Evolutionary conservation across 2,888 invertebrate species (phyloP).

Genomic region (Anticlea derivata): DNA sequence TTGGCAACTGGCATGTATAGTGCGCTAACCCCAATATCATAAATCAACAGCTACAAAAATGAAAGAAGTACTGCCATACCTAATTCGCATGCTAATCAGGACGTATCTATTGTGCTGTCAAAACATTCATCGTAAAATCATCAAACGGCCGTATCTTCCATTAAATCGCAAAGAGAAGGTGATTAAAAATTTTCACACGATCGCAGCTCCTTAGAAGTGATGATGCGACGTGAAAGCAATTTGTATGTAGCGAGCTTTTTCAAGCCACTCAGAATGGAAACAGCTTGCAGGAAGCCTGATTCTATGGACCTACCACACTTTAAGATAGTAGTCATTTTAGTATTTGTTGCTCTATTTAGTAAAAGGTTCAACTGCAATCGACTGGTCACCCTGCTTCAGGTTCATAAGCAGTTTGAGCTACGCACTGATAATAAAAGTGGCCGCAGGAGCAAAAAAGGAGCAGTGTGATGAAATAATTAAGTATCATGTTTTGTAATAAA

Average conservation of each 20-base stretch:
- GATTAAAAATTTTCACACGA: slow-evolving; percentile 64
- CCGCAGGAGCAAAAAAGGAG: too few species aligned
- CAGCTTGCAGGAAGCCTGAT: slow-evolving; percentile 15
- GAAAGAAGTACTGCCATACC: neutral
- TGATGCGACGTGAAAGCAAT: slow-evolving; percentile 54
- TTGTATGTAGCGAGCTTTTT: slow-evolving; percentile 40
- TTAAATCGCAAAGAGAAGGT: slow-evolving; percentile 49
- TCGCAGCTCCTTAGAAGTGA: slow-evolving; percentile 37
- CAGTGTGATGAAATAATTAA: too few species aligned
- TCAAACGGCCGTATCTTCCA: slow-evolving; percentile 35
- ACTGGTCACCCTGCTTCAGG: too few species aligned
- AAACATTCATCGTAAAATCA: slow-evolving; percentile 47
- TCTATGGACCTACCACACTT: neutral
- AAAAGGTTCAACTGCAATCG: too few species aligned
- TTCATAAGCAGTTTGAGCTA: too few species aligned
- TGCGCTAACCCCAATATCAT: slow-evolving; percentile 15
- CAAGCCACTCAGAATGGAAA: slow-evolving; percentile 37
- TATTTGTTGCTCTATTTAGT: too few species aligned
- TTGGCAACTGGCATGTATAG: neutral
- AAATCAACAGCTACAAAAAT: neutral
- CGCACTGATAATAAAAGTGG: too few species aligned
- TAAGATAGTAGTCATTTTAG: too few species aligned
- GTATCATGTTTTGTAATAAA: too few species aligned
- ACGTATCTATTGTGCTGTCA: slow-evolving; percentile 54
- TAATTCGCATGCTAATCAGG: slow-evolving; percentile 36